These are phyloP conservation scores for Drosophila gunungcola DNA, from an alignment of 1,140 invertebrate species.

Conservation along the genomic window DNA sequence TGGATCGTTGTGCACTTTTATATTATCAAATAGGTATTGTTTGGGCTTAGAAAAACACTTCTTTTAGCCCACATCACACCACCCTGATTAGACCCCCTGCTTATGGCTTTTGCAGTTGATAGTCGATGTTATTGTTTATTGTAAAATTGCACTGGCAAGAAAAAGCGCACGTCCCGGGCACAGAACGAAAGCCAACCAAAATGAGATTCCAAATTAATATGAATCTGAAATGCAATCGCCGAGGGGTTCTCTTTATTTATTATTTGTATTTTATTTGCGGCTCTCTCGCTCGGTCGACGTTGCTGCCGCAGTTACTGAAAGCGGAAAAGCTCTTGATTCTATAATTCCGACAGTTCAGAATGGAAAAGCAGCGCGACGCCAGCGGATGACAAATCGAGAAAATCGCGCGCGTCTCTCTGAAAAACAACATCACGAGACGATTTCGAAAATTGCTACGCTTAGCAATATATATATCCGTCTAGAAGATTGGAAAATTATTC, in stretches of 20 bases:
- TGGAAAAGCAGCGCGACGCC: conserved; percentile 75
- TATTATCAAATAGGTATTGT: conserved; percentile 31
- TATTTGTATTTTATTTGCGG: conserved; percentile 9
- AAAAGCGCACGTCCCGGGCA: conserved; percentile 14
- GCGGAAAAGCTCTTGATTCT: conserved; percentile 65
- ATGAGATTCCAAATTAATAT: conserved; percentile 37
- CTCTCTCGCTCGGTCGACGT: conserved; percentile 3
- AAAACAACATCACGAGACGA: conserved; percentile 1
- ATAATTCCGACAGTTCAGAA: conserved; percentile 66
- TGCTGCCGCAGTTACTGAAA: conserved; percentile 48
- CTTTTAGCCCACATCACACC: conserved; percentile 23
- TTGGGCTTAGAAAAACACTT: background rate
- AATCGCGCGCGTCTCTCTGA: conserved; percentile 31
- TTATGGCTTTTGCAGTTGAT: background rate
- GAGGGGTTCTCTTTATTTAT: conserved; percentile 13
- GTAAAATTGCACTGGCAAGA: conserved; percentile 24
- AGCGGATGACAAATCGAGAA: conserved; percentile 58
- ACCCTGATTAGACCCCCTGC: conserved; percentile 11
- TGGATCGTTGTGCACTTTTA: conserved; percentile 14
- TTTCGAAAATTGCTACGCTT: background rate
- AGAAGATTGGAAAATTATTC: background rate
- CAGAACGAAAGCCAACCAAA: conserved; percentile 24
- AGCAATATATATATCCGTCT: conserved; percentile 22
- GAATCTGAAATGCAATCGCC: conserved; percentile 42
- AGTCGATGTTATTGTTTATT: conserved; percentile 13